These are phyloP conservation scores for Brenthis ino DNA, from an alignment of 2,888 invertebrate genomes.

Conservation along the genomic window DNA sequence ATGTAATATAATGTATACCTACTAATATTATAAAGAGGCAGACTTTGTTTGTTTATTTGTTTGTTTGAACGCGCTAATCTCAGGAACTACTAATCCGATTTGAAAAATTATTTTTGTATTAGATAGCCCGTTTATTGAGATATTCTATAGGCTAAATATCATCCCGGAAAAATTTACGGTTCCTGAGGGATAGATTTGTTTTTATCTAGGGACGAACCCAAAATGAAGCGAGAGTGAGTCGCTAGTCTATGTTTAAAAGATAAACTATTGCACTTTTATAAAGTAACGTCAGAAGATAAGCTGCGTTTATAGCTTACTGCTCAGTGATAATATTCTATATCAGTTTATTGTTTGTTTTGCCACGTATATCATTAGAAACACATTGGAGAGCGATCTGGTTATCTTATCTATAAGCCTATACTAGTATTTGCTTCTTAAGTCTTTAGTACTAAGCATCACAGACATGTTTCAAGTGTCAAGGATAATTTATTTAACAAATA, in stretches of 20 bases:
- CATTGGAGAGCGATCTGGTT: conserved; percentile 16
- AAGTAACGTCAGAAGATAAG: conserved; percentile 7
- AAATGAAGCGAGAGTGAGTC: no score
- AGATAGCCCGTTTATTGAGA: no score
- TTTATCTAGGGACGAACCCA: no score
- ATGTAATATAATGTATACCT: neutral
- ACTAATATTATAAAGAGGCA: no score
- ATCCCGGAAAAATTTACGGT: no score
- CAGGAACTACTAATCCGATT: no score
- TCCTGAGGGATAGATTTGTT: no score
- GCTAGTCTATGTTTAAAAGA: neutral
- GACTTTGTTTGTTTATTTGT: no score
- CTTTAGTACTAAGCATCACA: conserved; percentile 24
- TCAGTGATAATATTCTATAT: conserved; percentile 10
- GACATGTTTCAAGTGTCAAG: conserved; percentile 34
- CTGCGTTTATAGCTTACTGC: neutral
- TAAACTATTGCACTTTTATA: conserved; percentile 21
- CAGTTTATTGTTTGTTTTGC: neutral
- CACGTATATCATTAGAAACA: conserved; percentile 14
- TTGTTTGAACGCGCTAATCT: no score
- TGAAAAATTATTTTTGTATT: no score
- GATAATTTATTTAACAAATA: conserved; percentile 22
- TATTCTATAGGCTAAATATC: no score
- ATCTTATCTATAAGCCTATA: conserved; percentile 28
- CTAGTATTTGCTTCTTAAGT: conserved; percentile 17